Evolutionary conservation across 1,140 invertebrate genomes (phyloP).

Genomic region (Cataglyphis hispanica): DNA sequence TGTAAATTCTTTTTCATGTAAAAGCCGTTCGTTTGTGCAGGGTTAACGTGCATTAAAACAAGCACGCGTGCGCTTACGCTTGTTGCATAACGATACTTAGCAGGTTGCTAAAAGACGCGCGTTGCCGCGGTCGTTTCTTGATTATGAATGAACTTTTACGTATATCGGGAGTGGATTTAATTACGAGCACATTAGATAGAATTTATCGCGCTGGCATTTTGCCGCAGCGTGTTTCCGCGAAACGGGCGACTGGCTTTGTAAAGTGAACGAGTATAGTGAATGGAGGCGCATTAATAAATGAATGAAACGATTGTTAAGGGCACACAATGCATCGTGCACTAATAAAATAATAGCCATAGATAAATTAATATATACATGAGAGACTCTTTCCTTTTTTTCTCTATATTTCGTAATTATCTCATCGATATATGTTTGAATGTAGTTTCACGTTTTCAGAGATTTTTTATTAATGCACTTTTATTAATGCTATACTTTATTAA

Average conservation of each 20-base stretch:
- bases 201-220: slow-evolving; percentile 46
- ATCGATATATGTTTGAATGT: not conserved
- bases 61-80: slow-evolving; percentile 6
- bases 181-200: slow-evolving; percentile 26
- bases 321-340: slow-evolving; percentile 14
- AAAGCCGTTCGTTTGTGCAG: not conserved
- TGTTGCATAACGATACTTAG: not conserved
- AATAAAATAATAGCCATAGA: not conserved
- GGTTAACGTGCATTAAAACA: not conserved
- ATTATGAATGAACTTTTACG: slow-evolving; percentile 19
- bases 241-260: slow-evolving; percentile 33
- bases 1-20: not conserved
- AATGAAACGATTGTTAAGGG: not conserved
- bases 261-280: slow-evolving; percentile 17
- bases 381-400: too few species aligned
- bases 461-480: not conserved
- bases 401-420: not conserved
- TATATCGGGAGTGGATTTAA: slow-evolving; percentile 36
- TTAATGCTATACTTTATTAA: too few species aligned
- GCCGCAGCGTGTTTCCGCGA: slow-evolving; percentile 21
- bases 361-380: slow-evolving; percentile 10
- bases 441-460: not conserved
- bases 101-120: not conserved
- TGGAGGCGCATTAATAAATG: slow-evolving; percentile 31
- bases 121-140: slow-evolving; percentile 1